phyloP scores from a whole-genome alignment of 2,888 invertebrate species.

The Dichetophora obliterata region DNA sequence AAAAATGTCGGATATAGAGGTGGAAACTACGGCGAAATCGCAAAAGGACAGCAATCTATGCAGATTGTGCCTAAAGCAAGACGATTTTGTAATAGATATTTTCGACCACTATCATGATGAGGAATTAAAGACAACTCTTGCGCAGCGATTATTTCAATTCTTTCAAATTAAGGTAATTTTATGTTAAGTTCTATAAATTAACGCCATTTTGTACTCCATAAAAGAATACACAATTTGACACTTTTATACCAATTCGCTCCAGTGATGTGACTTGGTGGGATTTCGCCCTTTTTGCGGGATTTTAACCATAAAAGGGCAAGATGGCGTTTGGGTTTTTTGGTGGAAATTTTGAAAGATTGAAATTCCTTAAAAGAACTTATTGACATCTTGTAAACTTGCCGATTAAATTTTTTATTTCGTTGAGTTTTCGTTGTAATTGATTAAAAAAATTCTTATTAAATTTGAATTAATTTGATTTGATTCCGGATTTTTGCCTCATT shows the following conservation, averaged over 20 bases:
- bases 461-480: too few species aligned
- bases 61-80: constrained; percentile 77
- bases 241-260: not conserved
- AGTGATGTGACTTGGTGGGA: too few species aligned
- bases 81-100: constrained; percentile 75
- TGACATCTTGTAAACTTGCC: too few species aligned
- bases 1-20: constrained; percentile 48
- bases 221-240: not conserved
- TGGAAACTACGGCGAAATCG: constrained; percentile 27
- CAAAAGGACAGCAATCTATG: constrained; percentile 64
- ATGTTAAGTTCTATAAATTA: not conserved
- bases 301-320: too few species aligned
- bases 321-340: too few species aligned
- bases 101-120: constrained; percentile 71
- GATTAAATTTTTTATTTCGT: too few species aligned
- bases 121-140: constrained; percentile 67
- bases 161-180: constrained; percentile 68
- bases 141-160: constrained; percentile 73
- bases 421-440: too few species aligned
- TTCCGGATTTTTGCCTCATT: too few species aligned
- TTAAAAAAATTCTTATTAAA: too few species aligned
- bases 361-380: too few species aligned
- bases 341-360: too few species aligned
- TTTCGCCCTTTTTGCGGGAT: too few species aligned
- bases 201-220: constrained; percentile 8